Conservation (phyloP, 1,140 invertebrate species). For the Eupristina koningsbergeri region DNA sequence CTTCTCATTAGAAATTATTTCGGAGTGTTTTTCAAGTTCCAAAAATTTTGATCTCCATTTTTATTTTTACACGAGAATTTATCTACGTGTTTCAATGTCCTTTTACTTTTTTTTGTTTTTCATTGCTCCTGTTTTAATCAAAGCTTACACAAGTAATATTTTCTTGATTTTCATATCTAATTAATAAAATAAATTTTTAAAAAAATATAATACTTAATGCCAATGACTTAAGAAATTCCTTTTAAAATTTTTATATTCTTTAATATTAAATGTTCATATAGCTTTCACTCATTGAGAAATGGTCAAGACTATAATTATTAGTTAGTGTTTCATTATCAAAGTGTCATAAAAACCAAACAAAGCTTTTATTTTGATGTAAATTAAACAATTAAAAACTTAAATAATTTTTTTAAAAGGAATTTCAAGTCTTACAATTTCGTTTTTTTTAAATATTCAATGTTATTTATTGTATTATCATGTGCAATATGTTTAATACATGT, state of each 20-base stretch:
- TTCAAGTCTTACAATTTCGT: neutral
- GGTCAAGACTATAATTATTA: too few relatives aligned
- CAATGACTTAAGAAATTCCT: too few relatives aligned
- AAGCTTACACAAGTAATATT: neutral
- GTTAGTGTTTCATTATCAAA: neutral
- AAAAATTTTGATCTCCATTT: slow-evolving; percentile 12
- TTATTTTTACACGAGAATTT: neutral
- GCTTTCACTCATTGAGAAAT: too few relatives aligned
- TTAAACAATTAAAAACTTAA: neutral
- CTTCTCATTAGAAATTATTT: neutral
- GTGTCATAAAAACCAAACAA: neutral
- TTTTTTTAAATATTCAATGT: neutral
- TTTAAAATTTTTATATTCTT: too few relatives aligned
- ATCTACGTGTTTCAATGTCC: neutral
- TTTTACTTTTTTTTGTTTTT: neutral
- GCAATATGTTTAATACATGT: too few relatives aligned
- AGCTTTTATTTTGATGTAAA: neutral
- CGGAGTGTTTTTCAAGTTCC: neutral
- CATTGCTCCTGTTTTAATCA: neutral
- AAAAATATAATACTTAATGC: neutral
- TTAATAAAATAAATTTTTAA: neutral
- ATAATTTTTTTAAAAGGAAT: neutral
- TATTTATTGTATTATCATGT: too few relatives aligned
- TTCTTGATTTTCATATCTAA: neutral
- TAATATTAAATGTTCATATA: too few relatives aligned